Base-by-base conservation (phyloP, 2,113 vertebrate species). In the Kryptolebias marmoratus region DNA sequence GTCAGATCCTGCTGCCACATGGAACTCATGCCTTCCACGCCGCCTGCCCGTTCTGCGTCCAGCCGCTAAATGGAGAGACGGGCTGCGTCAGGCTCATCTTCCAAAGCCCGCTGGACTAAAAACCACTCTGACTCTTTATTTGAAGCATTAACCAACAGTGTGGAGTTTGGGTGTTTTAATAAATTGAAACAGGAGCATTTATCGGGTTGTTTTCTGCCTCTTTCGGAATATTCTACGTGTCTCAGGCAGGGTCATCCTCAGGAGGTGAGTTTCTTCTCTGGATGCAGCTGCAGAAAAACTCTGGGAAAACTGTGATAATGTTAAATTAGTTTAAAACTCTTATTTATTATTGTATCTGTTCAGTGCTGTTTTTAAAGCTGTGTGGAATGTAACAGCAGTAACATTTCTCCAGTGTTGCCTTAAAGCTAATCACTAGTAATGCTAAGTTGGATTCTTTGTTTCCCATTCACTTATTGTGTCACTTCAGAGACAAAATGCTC, bases 31-130 rank as follows among this genome's bases (percentile, higher is more conserved):
- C 96, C 73, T 96, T 98, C 57, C 96, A 97, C 2, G 94, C 96
- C 30, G 95, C 96, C 76, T 99, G 97, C 79, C 97, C 97, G 0
- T 98, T 99, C 91, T 99, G 97, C 14, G 93, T 96, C 1, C 95
- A 94, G 90, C 96, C 96, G 79, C 94, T 99, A 87, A 90, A 91
- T 75, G 94, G 93, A 22, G 95, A 96, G 83, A 89, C 91, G 75
- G 93, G 94, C 69, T 95, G 93, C 89, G 91, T 97, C 89, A 95
- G 95, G 90, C 97, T 99, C 74, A 98, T 98, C 90, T 98, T 99
- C 90, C 97, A 98, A 84, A 96, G 96, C 89, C 95, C 95, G 66
- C 94, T 96, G 85, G 91, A 93, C 83, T 94, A 82, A 67, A 27
- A 44, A 10, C n/a, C 13, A 3, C 27, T 31, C 3, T 1, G 62